Base-by-base conservation (phyloP, 2,888 invertebrate species). In the Hirtodrosophila cameraria region DNA sequence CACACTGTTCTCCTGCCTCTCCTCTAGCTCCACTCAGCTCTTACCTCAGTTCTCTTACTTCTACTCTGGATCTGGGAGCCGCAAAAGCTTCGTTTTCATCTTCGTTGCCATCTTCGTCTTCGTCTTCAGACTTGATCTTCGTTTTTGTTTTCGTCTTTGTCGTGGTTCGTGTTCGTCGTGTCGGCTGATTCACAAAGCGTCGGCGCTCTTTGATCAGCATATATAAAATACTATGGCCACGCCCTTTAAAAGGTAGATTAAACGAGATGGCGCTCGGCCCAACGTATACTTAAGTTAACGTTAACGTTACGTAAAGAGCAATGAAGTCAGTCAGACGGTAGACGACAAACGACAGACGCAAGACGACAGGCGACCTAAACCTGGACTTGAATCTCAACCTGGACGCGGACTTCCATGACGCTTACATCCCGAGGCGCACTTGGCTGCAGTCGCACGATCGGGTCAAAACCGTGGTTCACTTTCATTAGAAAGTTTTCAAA, bases 161-260 rank as follows among this genome's bases (percentile, higher is more conserved):
- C 55, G 57, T 49, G 30, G 41, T 50, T 38, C 30, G 35, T 46
- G 16, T 16, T 18, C 67, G 46, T 72, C 60, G 68, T 59, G 77
- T 66, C 89, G 89, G 90, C 70, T 61, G 18, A 48, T 77, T 67
- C 74, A 87, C 90, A 90, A 90, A 90, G 90, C 67, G 84, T 73
- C 90, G 90, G 90, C 78, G 49, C 73, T 68, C 90, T 90, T 90
- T 90, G 91, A 90, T 90, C 91, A 89, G 73, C 75, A 87, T 84
- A 88, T 89, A 90, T 90, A 90, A 90, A 90, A 90, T 90, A 90
- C 90, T 90, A 87, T 90, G 77, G 88, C 89, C 89, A 88, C 90
- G 89, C 89, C 89, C 84, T 82, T 83, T 83, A 79, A 89, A 90
- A 89, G 89, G 90, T 84, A 90, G 90, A 90, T 90, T 90, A 90